These are phyloP conservation scores for Formicarius rufipectus DNA, from an alignment of 2,113 vertebrate species.

Conservation along the genomic window DNA sequence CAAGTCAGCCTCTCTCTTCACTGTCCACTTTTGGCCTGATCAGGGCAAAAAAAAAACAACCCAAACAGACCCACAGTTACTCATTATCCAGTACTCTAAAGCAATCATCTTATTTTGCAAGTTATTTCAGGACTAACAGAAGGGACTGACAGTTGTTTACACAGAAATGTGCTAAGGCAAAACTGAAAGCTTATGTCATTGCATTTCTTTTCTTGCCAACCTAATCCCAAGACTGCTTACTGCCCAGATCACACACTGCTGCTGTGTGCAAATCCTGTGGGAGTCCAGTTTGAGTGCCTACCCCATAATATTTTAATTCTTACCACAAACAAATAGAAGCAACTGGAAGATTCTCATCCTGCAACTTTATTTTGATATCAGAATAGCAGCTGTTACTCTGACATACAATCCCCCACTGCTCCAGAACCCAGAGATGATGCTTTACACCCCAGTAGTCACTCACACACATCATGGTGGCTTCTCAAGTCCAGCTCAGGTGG, in stretches of 20 bases:
- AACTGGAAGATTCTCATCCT: background rate
- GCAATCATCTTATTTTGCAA: background rate
- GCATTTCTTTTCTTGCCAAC: background rate
- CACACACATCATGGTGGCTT: background rate
- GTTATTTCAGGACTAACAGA: background rate
- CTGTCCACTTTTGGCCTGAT: background rate
- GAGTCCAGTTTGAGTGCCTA: background rate
- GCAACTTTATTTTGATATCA: background rate
- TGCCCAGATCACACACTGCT: background rate
- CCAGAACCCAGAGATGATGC: background rate
- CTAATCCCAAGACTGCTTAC: background rate
- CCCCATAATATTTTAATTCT: background rate
- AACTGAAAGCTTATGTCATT: background rate
- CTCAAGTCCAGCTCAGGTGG: background rate
- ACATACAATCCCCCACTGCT: background rate
- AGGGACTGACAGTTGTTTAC: background rate
- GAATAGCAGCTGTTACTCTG: background rate
- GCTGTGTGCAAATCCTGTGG: background rate
- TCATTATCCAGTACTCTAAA: background rate
- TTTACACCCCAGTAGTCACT: background rate
- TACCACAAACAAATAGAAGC: background rate
- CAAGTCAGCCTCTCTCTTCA: background rate
- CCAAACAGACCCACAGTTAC: background rate
- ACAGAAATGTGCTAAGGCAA: background rate
- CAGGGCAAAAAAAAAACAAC: background rate